Conservation (phyloP, 2,888 invertebrate species). For the Hartigia nigra region DNA sequence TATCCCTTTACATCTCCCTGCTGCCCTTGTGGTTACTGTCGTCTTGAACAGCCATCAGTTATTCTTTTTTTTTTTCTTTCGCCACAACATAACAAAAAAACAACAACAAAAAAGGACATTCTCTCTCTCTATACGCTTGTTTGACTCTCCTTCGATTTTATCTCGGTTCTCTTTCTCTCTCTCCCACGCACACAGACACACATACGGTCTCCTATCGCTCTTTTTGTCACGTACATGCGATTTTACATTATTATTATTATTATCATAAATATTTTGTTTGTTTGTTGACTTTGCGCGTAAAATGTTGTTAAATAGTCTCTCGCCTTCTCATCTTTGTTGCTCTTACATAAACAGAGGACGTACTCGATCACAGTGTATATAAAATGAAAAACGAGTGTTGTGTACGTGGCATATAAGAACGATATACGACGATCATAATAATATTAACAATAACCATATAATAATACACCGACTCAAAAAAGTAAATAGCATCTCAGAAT, state of each 20-base stretch:
- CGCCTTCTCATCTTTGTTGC: background rate
- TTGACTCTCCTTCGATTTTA: conserved; percentile 6
- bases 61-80: background rate
- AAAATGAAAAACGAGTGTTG: conserved; percentile 39
- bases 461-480: conserved; percentile 47
- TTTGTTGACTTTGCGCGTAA: conserved; percentile 10
- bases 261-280: conserved; percentile 8
- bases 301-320: background rate
- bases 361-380: conserved; percentile 43
- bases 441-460: conserved; percentile 23
- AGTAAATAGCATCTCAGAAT: conserved; percentile 45
- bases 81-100: background rate
- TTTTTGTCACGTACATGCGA: conserved; percentile 10
- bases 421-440: conserved; percentile 33
- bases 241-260: conserved; percentile 9
- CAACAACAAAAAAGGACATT: background rate
- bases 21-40: background rate
- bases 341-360: conserved; percentile 13
- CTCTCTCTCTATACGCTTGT: conserved; percentile 7
- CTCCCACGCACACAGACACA: conserved; percentile 13
- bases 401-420: conserved; percentile 43
- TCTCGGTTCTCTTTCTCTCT: conserved; percentile 15
- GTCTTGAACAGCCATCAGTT: background rate
- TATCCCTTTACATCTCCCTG: background rate
- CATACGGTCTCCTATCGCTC: conserved; percentile 15